phyloP scores from a whole-genome alignment of 2,888 invertebrate genomes.

The Strigamia maritima region DNA sequence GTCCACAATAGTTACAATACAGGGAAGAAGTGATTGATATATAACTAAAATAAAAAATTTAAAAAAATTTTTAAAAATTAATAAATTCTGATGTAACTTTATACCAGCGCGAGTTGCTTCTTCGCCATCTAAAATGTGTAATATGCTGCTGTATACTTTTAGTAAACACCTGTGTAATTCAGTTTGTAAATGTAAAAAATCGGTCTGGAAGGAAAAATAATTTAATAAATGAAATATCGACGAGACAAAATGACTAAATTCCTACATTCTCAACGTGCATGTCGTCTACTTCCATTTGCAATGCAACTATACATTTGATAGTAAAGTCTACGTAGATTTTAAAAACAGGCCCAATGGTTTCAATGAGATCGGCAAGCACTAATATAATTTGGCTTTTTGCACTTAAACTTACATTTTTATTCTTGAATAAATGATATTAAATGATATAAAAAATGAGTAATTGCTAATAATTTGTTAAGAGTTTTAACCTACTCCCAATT shows the following conservation, averaged over 20 bases:
- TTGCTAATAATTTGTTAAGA: too few relatives aligned
- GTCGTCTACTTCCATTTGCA: background rate
- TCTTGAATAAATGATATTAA: background rate
- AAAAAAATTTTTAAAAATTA: background rate
- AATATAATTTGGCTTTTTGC: background rate
- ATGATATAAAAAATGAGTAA: too few relatives aligned
- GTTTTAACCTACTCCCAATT: background rate
- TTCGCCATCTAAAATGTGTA: background rate
- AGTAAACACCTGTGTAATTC: background rate
- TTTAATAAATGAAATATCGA: background rate
- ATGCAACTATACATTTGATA: background rate
- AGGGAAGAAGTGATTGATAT: background rate
- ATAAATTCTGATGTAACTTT: background rate
- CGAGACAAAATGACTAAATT: background rate
- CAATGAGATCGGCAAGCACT: background rate
- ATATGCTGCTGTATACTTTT: background rate
- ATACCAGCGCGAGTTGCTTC: background rate
- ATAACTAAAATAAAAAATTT: background rate
- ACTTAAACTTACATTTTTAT: background rate
- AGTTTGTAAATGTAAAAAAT: background rate
- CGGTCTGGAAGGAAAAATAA: background rate
- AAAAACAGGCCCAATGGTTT: background rate
- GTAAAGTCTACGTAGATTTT: background rate
- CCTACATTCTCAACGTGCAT: background rate
- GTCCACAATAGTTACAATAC: background rate